These are phyloP conservation scores for Etheostoma nigrum DNA, from an alignment of 2,797 vertebrate genomes.

Conservation along the genomic window DNA sequence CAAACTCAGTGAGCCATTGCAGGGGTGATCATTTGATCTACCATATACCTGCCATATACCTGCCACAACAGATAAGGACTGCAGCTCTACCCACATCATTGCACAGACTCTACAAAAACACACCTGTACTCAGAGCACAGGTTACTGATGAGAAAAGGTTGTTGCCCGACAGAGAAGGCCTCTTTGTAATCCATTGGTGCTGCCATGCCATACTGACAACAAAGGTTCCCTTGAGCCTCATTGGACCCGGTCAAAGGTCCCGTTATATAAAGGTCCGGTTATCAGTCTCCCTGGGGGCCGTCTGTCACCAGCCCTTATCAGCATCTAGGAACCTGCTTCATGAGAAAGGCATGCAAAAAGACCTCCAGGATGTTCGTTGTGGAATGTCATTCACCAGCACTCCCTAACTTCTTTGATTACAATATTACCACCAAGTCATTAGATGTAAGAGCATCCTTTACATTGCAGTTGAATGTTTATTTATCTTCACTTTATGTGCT, in stretches of 20 bases:
- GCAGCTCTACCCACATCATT: conserved; percentile 31
- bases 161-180: conserved; percentile 33
- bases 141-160: conserved; percentile 32
- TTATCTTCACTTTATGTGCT: neutral
- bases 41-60: conserved; percentile 9
- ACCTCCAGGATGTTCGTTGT: conserved; percentile 30
- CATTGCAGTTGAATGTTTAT: neutral
- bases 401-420: neutral
- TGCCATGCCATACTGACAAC: conserved; percentile 51
- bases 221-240: conserved; percentile 68
- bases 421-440: neutral
- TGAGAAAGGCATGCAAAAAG: conserved; percentile 13
- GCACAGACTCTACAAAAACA: conserved; percentile 23
- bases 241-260: conserved; percentile 56
- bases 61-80: conserved; percentile 40
- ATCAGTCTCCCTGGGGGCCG: conserved; percentile 25
- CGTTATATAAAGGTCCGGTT: conserved; percentile 51
- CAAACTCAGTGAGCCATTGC: conserved; percentile 35
- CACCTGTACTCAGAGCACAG: conserved; percentile 44
- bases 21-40: conserved; percentile 40
- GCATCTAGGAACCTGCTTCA: conserved; percentile 25
- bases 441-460: conserved; percentile 7
- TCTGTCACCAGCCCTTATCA: conserved; percentile 73
- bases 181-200: conserved; percentile 61
- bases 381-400: conserved; percentile 47